phyloP scores from a whole-genome alignment of 2,113 vertebrate species.

The Equus przewalskii region DNA sequence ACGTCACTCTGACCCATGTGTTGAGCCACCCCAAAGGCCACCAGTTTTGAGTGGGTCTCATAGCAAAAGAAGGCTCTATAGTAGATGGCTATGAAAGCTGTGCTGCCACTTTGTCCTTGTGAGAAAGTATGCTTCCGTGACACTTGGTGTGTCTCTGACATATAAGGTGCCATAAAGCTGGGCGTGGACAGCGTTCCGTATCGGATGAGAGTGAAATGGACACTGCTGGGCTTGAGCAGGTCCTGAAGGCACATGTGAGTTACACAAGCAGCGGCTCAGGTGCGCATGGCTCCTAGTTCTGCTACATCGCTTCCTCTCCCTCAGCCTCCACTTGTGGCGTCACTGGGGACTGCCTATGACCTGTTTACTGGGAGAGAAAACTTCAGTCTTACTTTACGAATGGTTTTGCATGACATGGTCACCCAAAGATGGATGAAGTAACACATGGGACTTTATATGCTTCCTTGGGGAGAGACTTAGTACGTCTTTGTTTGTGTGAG shows the following conservation, averaged over 20 bases:
- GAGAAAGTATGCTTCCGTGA: no score
- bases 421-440: neutral
- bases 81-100: neutral
- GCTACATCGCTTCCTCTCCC: neutral
- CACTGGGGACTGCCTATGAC: neutral
- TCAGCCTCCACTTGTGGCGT: neutral
- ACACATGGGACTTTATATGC: neutral
- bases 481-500: neutral
- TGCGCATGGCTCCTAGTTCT: neutral
- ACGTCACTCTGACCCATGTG: neutral
- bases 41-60: neutral
- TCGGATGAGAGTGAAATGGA: no score
- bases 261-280: neutral
- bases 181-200: neutral
- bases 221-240: neutral
- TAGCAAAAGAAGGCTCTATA: neutral
- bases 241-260: neutral
- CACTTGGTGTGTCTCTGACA: neutral
- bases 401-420: neutral
- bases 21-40: neutral
- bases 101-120: neutral
- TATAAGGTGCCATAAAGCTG: neutral
- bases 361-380: neutral
- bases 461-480: neutral
- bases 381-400: neutral